A percentile compares a stretch with the other conserved stretches of the same genome.
Evolutionary conservation across 2,113 vertebrate genomes (phyloP).

Genomic region (Lepisosteus osseus): DNA sequence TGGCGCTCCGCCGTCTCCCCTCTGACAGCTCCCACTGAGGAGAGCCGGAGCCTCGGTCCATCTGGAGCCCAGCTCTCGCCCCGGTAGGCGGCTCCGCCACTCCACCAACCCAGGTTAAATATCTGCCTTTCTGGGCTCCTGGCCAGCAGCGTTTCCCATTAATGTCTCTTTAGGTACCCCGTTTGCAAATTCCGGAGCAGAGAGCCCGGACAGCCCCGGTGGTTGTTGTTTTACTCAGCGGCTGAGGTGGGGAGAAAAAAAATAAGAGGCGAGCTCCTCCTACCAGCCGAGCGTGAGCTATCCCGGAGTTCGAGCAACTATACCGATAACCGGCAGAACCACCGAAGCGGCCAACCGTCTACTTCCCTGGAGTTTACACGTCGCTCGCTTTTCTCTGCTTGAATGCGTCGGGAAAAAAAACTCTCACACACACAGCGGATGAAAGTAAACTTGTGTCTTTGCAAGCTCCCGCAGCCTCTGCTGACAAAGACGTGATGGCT

Average conservation of each 20-base stretch:
- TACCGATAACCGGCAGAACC: not conserved
- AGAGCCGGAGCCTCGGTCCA: not conserved
- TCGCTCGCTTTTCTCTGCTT: no score
- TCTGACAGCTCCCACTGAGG: no score
- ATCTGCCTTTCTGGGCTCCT: constrained; percentile 2
- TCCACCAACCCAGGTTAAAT: not conserved
- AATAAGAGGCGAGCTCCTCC: not conserved
- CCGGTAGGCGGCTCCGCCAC: not conserved
- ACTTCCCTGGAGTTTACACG: not conserved
- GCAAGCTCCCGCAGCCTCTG: no score
- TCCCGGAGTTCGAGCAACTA: not conserved
- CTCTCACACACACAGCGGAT: no score
- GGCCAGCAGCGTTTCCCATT: constrained; percentile 12
- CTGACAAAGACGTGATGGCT: no score
- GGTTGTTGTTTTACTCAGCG: no score
- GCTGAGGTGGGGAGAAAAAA: not conserved
- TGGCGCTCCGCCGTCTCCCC: no score
- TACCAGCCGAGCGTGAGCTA: not conserved
- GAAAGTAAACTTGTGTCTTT: no score
- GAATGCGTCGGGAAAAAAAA: no score
- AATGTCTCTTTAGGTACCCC: not conserved
- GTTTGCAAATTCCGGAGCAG: not conserved
- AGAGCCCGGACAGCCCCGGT: no score
- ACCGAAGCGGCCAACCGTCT: not conserved
- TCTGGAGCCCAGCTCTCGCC: not conserved